Evolutionary conservation across 2,797 vertebrate genomes (phyloP), one percentile per base, ranked within the genome.

Genomic region (Acanthornis magna): DNA sequence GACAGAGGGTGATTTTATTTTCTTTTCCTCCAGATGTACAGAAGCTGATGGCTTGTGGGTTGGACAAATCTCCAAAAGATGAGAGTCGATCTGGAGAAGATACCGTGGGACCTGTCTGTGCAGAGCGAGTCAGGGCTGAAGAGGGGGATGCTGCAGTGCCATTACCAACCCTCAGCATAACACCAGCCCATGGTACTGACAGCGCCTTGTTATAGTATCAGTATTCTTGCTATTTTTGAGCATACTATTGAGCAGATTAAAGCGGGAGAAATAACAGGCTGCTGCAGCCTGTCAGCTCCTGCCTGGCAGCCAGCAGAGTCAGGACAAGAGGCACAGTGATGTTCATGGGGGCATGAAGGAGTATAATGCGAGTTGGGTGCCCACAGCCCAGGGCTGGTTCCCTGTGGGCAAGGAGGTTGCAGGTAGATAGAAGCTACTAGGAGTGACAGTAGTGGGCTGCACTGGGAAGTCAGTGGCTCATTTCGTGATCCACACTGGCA

Each of bases 1-100:
- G 26, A 19, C 16, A 73, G 40, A 84, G 13, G 14, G 22, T 75
- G 45, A 79, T 78, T 76, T 77, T 70, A 11, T 54, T 86, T 75
- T 87, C 10, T 79, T 89, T 88, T 92, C 43, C 60, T 88, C 60
- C 75, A 99, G 99, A 99, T 93, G 97, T 99, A 43, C 98, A 98
- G 88, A 98, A 97, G 97, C 88, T 99, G 95, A 98, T 98, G 97
- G 91, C 97, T 5, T 97, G 97, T 5, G 97, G 97, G 18, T 88
- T 98, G 88, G 98, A 98, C 71, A 97, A 95, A 30, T 76, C 91
- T 68, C 91, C 74, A 36, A 97, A 96, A 91, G 97, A 97, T 42
- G 97, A 97, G 73, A 95, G 27, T 65, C 94, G 9, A 4, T 74
- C 71, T 55, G 88, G 74, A 68, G 91, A 93, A 80, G 84, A 84